Base-by-base conservation (phyloP, 2,888 invertebrate genomes). In the Anticlea derivata region DNA sequence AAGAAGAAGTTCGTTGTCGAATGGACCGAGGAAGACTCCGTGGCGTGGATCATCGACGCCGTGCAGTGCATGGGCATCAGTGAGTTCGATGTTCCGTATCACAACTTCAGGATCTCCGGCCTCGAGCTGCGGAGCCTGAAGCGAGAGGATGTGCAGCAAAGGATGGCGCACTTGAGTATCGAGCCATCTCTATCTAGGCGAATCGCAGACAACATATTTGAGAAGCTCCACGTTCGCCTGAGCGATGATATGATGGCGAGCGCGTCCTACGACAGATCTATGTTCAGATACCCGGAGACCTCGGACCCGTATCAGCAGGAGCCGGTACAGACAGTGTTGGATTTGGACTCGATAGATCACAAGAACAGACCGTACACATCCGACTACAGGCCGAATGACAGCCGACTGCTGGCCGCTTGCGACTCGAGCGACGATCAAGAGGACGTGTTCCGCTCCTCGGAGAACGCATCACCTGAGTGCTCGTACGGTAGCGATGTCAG, bases 1-100 rank as follows among this genome's bases (percentile, higher is more conserved):
- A 84, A 83, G 52, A 81, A 80, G 65, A 93, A 92, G 65, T 80
- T 84, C 33, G 79, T 93, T 24, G 73, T 75, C 54, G 83, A 90
- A 8, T 93, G 93, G 93, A 90, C 74, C 57, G 88, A 90, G 48
- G 89, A 90, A 7, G 93, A 93, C 68, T 91, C 93, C 29, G 81
- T 91, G 46, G 86, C 91, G 54, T 93, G 93, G 93, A 68, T 92
- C 48, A 71, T 86, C 45, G 86, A 89, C 51, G 80, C 84, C 26
- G 76, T 80, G 4, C 76, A 79, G 53, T 64, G 71, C 51, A 67
- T 81, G 65, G 85, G 86, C 26, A 76, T 77, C 66, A 78, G 78
- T 62, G 86, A 88, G 60, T 81, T 78, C 49, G 85, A 89, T 38
- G 72, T 92, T 13, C 84, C 90, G 1, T 83, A 81, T 58, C 80